These are phyloP conservation scores for Dromaius novaehollandiae DNA, from an alignment of 2,113 vertebrate species.

Conservation along the genomic window DNA sequence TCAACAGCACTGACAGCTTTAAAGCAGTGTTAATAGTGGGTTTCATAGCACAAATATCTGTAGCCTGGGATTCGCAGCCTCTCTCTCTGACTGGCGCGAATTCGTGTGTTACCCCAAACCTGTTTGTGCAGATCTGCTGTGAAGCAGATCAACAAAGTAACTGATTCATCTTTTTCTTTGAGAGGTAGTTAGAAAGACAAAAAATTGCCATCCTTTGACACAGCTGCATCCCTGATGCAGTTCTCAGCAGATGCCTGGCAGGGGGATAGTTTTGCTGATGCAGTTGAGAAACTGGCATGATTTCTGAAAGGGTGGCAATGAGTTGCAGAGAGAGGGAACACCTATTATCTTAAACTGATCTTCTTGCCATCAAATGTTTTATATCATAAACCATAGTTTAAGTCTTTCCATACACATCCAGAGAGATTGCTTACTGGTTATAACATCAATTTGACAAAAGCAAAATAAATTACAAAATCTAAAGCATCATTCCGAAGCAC, in stretches of 20 bases:
- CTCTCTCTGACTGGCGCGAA: neutral
- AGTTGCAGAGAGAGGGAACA: neutral
- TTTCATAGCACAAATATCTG: neutral
- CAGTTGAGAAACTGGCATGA: neutral
- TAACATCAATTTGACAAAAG: neutral
- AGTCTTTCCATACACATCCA: neutral
- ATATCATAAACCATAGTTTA: neutral
- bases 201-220: neutral
- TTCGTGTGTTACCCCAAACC: neutral
- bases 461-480: neutral
- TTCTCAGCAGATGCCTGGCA: neutral
- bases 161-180: neutral
- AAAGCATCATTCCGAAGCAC: neutral
- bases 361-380: neutral
- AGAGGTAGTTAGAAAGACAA: neutral
- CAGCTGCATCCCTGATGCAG: neutral
- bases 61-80: neutral
- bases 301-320: neutral
- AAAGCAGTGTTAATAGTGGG: neutral
- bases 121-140: neutral
- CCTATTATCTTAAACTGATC: neutral
- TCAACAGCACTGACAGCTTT: fast-evolving
- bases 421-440: neutral
- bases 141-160: neutral
- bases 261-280: neutral